phyloP scores from a whole-genome alignment of 2,888 invertebrate species.

The Petrophora chlorosata region DNA sequence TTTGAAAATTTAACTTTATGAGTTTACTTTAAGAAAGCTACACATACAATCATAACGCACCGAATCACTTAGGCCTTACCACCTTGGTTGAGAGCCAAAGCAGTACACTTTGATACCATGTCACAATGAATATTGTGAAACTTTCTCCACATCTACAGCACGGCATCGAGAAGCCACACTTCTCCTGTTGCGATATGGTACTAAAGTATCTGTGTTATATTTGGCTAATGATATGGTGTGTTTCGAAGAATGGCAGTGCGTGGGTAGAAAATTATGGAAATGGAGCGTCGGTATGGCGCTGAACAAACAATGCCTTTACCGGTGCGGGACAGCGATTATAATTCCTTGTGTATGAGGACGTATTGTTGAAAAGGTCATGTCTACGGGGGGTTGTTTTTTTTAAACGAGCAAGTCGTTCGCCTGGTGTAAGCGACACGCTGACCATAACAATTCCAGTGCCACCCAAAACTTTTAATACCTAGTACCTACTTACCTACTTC shows the following conservation, averaged over 20 bases:
- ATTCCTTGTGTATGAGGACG: constrained; percentile 57
- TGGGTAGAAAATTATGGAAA: constrained; percentile 66
- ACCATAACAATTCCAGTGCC: too few species aligned
- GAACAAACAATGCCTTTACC: constrained; percentile 74
- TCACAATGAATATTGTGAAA: constrained; percentile 1
- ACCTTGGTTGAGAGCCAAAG: constrained; percentile 1
- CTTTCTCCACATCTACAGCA: neutral
- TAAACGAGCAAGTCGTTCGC: too few species aligned
- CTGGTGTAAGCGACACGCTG: too few species aligned
- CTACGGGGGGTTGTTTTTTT: constrained; percentile 41
- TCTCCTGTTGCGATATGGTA: constrained; percentile 7
- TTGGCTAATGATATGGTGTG: constrained; percentile 34
- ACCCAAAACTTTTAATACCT: too few species aligned
- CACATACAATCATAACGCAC: constrained; percentile 19
- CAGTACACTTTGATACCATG: neutral
- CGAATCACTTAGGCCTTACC: constrained; percentile 13
- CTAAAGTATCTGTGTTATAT: constrained; percentile 34
- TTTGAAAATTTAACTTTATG: constrained; percentile 55
- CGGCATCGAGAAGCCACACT: neutral
- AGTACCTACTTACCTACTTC: too few species aligned
- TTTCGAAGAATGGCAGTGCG: constrained; percentile 58
- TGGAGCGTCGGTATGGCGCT: constrained; percentile 54
- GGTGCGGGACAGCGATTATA: constrained; percentile 64
- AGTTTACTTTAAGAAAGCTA: constrained; percentile 43
- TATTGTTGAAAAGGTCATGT: constrained; percentile 43